Evolutionary conservation across 92 coral and sea anemone species (phyloP), one percentile per base, ranked within the genome.

Genomic region (Diadumene lineata): DNA sequence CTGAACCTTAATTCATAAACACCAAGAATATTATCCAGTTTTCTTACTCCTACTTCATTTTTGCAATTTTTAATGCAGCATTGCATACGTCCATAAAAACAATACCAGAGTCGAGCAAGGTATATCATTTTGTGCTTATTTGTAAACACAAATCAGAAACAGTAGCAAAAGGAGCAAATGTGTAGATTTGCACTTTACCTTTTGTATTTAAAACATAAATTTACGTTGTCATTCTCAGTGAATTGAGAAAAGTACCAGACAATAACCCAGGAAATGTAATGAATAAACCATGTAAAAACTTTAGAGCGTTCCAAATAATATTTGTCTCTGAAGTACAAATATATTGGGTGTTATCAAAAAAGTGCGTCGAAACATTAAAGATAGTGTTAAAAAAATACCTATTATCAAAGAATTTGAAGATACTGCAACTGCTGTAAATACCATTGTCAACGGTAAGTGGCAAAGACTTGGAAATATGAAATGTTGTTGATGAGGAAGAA

Each of bases 121-220:
- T n/a, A n/a, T n/a, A n/a, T n/a, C n/a, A n/a, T n/a, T n/a, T n/a
- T n/a, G n/a, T n/a, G n/a, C n/a, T n/a, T n/a, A 81, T 62, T 81
- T 73, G 85, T 22, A 33, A 51, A 24, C 69, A 30, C 61, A 81
- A 44, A 60, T 73, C 80, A 64, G 31, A 31, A 2, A 81, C 55
- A 50, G 61, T 50, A n/a, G 73, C 84, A 80, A 32, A 31, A 63
- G 79, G 84, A 50, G 75, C 80, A 73, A 81, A 73, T 29, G 75
- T 55, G 22, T 65, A 74, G 0, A 19, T n/a, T 25, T 65, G 85
- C 16, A 43, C 21, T 18, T 53, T 66, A 18, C 80, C 68, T 64
- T 38, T 44, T 50, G 51, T 72, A 30, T 72, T 68, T 11, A 80
- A 13, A 25, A 70, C 10, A 34, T 17, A 13, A 27, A 64, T 72